Conservation (phyloP, 2,888 invertebrate species). For the Cistogaster globosa region DNA sequence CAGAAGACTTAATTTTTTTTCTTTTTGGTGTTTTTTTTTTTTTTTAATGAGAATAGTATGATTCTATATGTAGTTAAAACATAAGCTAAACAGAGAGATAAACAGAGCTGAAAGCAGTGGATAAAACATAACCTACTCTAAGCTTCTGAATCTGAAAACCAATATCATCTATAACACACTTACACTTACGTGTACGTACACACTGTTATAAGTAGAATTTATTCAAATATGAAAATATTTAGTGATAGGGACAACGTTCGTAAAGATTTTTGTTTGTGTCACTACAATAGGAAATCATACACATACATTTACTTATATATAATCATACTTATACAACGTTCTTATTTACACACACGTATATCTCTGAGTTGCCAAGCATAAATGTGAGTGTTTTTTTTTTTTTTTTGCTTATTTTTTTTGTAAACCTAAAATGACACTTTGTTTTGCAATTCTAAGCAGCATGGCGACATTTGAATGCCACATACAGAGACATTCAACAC, state of each 20-base stretch:
- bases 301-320: slow-evolving; percentile 7
- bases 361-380: background rate
- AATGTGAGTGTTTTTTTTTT: slow-evolving; percentile 49
- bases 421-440: slow-evolving; percentile 71
- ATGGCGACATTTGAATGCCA: slow-evolving; percentile 72
- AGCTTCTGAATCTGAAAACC: slow-evolving; percentile 46
- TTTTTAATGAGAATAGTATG: background rate
- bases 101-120: slow-evolving; percentile 20
- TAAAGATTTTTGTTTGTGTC: slow-evolving; percentile 62
- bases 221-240: slow-evolving; percentile 47
- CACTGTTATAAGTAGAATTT: slow-evolving; percentile 4
- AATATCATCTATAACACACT: slow-evolving; percentile 42
- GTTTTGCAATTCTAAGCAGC: slow-evolving; percentile 71
- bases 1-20: slow-evolving; percentile 20
- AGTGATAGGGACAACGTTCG: slow-evolving; percentile 31
- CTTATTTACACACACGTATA: background rate
- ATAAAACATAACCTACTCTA: slow-evolving; percentile 36
- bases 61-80: too few species aligned
- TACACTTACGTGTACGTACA: background rate
- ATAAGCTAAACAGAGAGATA: too few species aligned
- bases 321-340: background rate
- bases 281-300: slow-evolving; percentile 28
- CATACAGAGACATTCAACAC: slow-evolving; percentile 69
- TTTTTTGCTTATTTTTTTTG: slow-evolving; percentile 32
- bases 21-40: background rate